Evolutionary conservation across 2,797 vertebrate genomes (phyloP).

Genomic region (Hemibagrus guttatus): DNA sequence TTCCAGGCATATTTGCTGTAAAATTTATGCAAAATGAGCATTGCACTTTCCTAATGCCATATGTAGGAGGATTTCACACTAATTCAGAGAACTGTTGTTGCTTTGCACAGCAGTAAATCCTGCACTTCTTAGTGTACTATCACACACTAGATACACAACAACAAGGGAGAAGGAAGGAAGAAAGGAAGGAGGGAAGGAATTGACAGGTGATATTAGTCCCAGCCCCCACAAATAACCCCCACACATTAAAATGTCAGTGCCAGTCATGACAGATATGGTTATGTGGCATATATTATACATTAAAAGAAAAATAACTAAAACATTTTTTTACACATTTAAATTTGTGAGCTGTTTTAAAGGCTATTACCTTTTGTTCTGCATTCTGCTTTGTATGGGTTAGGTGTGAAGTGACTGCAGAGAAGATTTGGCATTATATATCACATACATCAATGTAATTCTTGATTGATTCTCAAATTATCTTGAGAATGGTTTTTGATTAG

Average conservation of each 20-base stretch:
- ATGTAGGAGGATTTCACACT: slow-evolving; percentile 5
- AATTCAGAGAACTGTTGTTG: background rate
- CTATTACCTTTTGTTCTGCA: background rate
- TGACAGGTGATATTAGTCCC: background rate
- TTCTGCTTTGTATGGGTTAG: background rate
- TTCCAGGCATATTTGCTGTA: slow-evolving; percentile 27
- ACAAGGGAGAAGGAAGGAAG: background rate
- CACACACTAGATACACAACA: background rate
- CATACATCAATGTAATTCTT: background rate
- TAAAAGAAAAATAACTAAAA: background rate
- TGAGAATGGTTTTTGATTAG: background rate
- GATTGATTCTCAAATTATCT: background rate
- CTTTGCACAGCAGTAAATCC: background rate
- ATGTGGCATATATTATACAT: background rate
- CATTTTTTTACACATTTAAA: background rate
- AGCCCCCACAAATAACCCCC: background rate
- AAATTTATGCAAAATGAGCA: slow-evolving; percentile 36
- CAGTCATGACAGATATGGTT: background rate
- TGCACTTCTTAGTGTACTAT: background rate
- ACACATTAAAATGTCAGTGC: background rate
- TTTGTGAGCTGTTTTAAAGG: background rate
- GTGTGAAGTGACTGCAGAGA: background rate
- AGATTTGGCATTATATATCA: background rate
- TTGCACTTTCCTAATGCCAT: slow-evolving; percentile 6
- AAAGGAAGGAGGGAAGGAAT: background rate